Base-by-base conservation (phyloP, 2,113 vertebrate species). In the Corythaixoides concolor region DNA sequence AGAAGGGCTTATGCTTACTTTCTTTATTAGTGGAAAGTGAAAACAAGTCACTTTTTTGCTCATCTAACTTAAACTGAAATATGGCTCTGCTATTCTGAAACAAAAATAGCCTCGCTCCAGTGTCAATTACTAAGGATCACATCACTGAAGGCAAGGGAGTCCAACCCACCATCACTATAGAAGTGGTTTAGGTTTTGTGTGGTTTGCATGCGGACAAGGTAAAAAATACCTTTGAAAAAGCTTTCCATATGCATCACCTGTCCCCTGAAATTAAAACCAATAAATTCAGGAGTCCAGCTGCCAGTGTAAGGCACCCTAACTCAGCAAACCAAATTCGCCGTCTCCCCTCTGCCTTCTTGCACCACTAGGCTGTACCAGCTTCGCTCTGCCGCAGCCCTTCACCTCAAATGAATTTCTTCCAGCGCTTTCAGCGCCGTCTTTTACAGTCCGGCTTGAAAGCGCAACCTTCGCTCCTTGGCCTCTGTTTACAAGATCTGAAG, bases 161-260 rank as follows among this genome's bases (percentile, higher is more conserved):
- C 72, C 64, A 86, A 41, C 33, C 30, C 26, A 2, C 37, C 37
- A 72, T 93, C 67, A 27, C 88, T 79, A 52, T 85, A 83, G 75
- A 87, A 74, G n/a, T 70, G 79, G 75, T 77, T 88, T 88, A 83
- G 63, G 59, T 89, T 88, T 70, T 89, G 76, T 79, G 93, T 95
- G 74, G 52, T 93, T 94, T 85, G 47, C 68, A 33, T 63, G 45
- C 2, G 3, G 47, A 27, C 5, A 15, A 92, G 64, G 55, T 83
- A 72, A 93, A 77, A 88, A 90, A 80, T 59, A 75, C 79, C 69
- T 95, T 73, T 84, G 63, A 67, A 90, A 90, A 92, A 78, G 30
- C 79, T 77, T 75, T 72, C 55, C 58, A 43, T 23, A 39, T 6
- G 8, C 76, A 84, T 43, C 33, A 24, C 39, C 60, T 66, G n/a